These are phyloP conservation scores for Heliconius nattereri DNA, from an alignment of 1,140 invertebrate genomes.

Conservation along the genomic window DNA sequence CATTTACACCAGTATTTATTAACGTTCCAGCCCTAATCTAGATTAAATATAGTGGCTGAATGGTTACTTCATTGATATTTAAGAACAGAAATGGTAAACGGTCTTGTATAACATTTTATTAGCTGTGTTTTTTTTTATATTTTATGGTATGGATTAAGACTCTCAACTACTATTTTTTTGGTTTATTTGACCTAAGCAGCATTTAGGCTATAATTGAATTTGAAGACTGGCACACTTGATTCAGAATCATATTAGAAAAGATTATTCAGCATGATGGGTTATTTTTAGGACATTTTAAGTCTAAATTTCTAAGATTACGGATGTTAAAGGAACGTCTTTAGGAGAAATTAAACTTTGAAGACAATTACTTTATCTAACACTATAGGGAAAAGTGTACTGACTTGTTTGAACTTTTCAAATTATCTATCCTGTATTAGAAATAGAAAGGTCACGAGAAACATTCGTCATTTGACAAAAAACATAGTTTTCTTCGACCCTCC, in stretches of 20 bases:
- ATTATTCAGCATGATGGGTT: too few relatives aligned
- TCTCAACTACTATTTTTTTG: too few relatives aligned
- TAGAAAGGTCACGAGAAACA: neutral
- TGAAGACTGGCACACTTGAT: too few relatives aligned
- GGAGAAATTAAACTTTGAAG: too few relatives aligned
- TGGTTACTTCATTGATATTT: neutral
- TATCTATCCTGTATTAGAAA: neutral
- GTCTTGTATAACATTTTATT: neutral
- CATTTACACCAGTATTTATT: conserved; percentile 21
- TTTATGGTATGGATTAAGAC: neutral
- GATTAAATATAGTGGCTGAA: neutral
- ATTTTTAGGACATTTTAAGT: too few relatives aligned
- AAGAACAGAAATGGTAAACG: neutral
- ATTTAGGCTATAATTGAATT: too few relatives aligned
- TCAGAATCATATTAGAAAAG: too few relatives aligned
- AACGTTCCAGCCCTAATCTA: neutral
- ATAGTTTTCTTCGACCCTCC: neutral
- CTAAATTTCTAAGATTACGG: too few relatives aligned
- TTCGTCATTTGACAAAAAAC: neutral
- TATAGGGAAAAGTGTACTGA: too few relatives aligned
- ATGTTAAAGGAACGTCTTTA: neutral
- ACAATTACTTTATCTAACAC: too few relatives aligned
- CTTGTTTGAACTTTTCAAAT: neutral
- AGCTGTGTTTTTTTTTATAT: neutral
- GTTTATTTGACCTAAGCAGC: too few relatives aligned